Conservation (phyloP, 2,888 invertebrate species). For the Gymnoscelis rufifasciata region DNA sequence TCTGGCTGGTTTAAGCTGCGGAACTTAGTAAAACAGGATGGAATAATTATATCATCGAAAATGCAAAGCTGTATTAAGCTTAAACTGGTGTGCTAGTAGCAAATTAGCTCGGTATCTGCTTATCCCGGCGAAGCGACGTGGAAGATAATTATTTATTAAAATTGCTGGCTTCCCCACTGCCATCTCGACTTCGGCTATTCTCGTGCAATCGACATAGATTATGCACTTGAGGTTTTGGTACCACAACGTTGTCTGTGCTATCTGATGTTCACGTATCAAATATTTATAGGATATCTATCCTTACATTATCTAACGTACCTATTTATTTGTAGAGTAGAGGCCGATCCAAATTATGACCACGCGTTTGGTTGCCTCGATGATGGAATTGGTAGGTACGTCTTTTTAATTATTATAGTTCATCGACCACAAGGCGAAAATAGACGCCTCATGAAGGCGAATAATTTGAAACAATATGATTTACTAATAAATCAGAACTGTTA, state of each 20-base stretch:
- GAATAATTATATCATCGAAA: slow-evolving; percentile 16
- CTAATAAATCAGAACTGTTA: too few species aligned
- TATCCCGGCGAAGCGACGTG: slow-evolving; percentile 45
- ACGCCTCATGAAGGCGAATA: too few species aligned
- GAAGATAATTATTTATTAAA: slow-evolving; percentile 72
- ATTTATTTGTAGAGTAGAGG: too few species aligned
- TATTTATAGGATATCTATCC: too few species aligned
- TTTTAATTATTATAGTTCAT: too few species aligned
- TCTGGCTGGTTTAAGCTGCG: neutral
- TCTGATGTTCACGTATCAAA: neutral
- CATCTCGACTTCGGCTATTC: slow-evolving; percentile 4
- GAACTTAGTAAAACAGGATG: neutral
- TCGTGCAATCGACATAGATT: neutral
- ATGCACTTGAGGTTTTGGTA: neutral
- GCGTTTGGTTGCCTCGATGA: too few species aligned
- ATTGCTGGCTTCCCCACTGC: slow-evolving; percentile 54
- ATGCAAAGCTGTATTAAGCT: slow-evolving; percentile 18
- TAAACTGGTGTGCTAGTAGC: slow-evolving; percentile 32
- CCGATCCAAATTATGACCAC: too few species aligned
- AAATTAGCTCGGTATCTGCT: slow-evolving; percentile 56
- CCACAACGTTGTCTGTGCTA: neutral
- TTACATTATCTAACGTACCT: too few species aligned
- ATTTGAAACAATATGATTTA: too few species aligned
- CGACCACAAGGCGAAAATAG: too few species aligned
- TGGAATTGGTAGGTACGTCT: too few species aligned